Conservation (phyloP, 2,888 invertebrate species). For the Pyrrhopygopsis socrates region DNA sequence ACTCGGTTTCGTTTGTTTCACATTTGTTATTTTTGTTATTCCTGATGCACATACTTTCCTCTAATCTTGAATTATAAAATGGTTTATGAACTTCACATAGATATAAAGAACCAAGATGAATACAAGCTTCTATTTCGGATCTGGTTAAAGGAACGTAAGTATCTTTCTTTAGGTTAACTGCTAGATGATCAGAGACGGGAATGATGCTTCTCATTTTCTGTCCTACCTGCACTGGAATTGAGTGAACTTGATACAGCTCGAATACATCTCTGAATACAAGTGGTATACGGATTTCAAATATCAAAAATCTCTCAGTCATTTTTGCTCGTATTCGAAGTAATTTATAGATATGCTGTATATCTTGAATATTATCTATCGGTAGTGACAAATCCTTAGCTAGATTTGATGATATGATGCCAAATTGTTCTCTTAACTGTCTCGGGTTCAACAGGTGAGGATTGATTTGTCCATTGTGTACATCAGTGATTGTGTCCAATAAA, state of each 20-base stretch:
- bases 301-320: background rate
- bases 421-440: background rate
- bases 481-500: slow-evolving; percentile 12
- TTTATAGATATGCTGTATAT: slow-evolving; percentile 2
- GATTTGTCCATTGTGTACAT: too few species aligned
- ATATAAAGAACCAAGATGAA: background rate
- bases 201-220: background rate
- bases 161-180: background rate
- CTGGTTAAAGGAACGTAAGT: background rate
- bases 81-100: background rate
- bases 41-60: background rate
- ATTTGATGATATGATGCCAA: background rate
- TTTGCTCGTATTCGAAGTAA: slow-evolving; percentile 1
- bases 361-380: background rate
- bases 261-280: slow-evolving; percentile 4
- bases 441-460: background rate
- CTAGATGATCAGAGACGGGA: slow-evolving; percentile 7
- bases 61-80: slow-evolving; percentile 10
- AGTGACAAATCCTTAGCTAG: background rate
- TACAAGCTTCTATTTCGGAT: background rate
- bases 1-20: background rate
- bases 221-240: slow-evolving; percentile 7
- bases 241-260: background rate
- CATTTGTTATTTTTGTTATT: slow-evolving; percentile 4
- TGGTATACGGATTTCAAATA: slow-evolving; percentile 10